Conservation (phyloP, 2,888 invertebrate genomes). For the Pollenia amentaria region DNA sequence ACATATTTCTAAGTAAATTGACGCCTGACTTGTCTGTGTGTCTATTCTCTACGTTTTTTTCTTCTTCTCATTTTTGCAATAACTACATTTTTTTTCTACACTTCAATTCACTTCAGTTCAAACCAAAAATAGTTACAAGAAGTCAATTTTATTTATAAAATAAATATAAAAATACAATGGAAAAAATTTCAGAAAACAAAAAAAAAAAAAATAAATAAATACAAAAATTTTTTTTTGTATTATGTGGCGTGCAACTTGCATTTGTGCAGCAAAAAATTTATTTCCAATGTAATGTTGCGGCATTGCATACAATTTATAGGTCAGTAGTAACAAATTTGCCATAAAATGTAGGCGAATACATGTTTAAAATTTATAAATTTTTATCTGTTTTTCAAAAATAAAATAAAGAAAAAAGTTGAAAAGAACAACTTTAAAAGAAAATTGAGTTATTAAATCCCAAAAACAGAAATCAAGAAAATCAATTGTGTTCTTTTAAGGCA, state of each 20-base stretch:
- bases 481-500: constrained; percentile 68
- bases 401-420: constrained; percentile 31
- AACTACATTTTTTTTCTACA: constrained; percentile 10
- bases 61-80: constrained; percentile 40
- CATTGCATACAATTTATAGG: constrained; percentile 81
- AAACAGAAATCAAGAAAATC: constrained; percentile 67
- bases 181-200: constrained; percentile 3
- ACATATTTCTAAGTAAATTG: constrained; percentile 64
- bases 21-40: constrained; percentile 57
- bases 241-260: constrained; percentile 71
- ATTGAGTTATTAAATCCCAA: constrained; percentile 73
- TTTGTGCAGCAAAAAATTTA: constrained; percentile 30
- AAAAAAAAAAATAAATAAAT: constrained; percentile 24
- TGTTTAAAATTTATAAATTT: constrained; percentile 64
- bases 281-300: constrained; percentile 48
- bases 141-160: constrained; percentile 66
- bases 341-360: constrained; percentile 74
- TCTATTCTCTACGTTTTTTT: constrained; percentile 14
- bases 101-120: constrained; percentile 36
- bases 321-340: constrained; percentile 82
- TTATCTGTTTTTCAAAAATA: constrained; percentile 35
- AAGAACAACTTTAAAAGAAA: constrained; percentile 57
- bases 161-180: constrained; percentile 46
- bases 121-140: constrained; percentile 59
- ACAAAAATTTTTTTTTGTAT: constrained; percentile 58